Percentiles rank a stretch among this genome's conserved stretches.
These are phyloP conservation scores for Camponotus fellah DNA, from an alignment of 2,888 invertebrate genomes.

Conservation along the genomic window DNA sequence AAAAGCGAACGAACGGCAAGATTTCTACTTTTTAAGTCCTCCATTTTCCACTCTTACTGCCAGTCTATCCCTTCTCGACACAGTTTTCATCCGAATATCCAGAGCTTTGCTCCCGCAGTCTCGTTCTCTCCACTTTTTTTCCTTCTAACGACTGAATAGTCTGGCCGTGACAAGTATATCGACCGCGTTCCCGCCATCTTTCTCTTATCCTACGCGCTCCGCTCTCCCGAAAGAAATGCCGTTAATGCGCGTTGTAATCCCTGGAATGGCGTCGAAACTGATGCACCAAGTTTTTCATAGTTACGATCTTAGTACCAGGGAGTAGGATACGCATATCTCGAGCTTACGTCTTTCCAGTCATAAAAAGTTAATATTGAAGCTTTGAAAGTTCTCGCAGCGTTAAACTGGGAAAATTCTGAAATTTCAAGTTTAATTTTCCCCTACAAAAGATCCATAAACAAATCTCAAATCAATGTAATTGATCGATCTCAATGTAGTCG, in stretches of 20 bases:
- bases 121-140: slow-evolving; percentile 42
- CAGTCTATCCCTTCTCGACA: slow-evolving; percentile 51
- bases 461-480: background rate
- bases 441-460: slow-evolving; percentile 3
- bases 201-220: slow-evolving; percentile 30
- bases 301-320: background rate
- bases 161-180: slow-evolving; percentile 72
- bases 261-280: slow-evolving; percentile 42
- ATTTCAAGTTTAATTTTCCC: background rate
- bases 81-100: slow-evolving; percentile 48
- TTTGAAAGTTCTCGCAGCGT: background rate
- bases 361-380: slow-evolving; percentile 26
- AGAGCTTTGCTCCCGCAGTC: slow-evolving; percentile 38
- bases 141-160: slow-evolving; percentile 66
- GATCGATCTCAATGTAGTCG: background rate
- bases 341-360: background rate
- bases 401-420: background rate
- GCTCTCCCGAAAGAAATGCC: slow-evolving; percentile 60
- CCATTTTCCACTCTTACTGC: slow-evolving; percentile 51
- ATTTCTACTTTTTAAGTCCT: slow-evolving; percentile 47
- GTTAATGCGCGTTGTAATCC: slow-evolving; percentile 58
- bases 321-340: background rate
- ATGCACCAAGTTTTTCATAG: slow-evolving; percentile 51
- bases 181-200: slow-evolving; percentile 56
- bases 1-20: slow-evolving; percentile 27